phyloP scores from a whole-genome alignment of 2,888 invertebrate species.

The Nematopogon swammerdamellus region DNA sequence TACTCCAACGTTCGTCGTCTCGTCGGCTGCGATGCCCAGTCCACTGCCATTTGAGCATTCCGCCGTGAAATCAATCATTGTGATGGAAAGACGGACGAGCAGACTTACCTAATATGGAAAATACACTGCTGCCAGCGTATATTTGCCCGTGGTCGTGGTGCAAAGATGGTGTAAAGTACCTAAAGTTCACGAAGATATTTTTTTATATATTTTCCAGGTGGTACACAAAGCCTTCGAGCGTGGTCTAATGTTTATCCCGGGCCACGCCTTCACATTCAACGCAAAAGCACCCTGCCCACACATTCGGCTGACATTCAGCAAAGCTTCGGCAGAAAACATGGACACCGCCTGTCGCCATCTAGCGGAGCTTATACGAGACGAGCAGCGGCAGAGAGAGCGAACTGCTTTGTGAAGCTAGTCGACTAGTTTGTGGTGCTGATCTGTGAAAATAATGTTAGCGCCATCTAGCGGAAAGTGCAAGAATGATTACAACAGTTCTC shows the following conservation, averaged over 20 bases:
- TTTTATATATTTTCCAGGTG: conserved; percentile 21
- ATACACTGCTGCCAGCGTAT: too few relatives aligned
- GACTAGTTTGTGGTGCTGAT: not conserved
- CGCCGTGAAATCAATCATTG: too few relatives aligned
- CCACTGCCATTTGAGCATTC: not conserved
- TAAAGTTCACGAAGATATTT: too few relatives aligned
- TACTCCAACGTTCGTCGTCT: not conserved
- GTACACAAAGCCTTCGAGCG: conserved; percentile 60
- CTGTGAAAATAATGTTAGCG: too few relatives aligned
- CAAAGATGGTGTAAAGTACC: too few relatives aligned
- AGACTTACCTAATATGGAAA: too few relatives aligned
- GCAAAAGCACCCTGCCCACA: conserved; percentile 60
- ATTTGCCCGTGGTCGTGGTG: too few relatives aligned
- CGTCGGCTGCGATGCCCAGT: not conserved
- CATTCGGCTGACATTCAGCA: conserved; percentile 69
- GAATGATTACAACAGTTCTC: too few relatives aligned
- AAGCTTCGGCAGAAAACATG: conserved; percentile 63
- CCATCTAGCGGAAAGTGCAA: too few relatives aligned
- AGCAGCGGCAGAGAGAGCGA: conserved; percentile 28
- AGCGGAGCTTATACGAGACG: conserved; percentile 58
- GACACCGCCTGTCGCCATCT: conserved; percentile 57
- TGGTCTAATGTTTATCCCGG: conserved; percentile 69
- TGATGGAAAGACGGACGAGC: too few relatives aligned
- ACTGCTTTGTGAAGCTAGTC: not conserved
- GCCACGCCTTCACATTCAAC: conserved; percentile 69